phyloP scores from a whole-genome alignment of 2,888 invertebrate species.

The Nezara viridula region DNA sequence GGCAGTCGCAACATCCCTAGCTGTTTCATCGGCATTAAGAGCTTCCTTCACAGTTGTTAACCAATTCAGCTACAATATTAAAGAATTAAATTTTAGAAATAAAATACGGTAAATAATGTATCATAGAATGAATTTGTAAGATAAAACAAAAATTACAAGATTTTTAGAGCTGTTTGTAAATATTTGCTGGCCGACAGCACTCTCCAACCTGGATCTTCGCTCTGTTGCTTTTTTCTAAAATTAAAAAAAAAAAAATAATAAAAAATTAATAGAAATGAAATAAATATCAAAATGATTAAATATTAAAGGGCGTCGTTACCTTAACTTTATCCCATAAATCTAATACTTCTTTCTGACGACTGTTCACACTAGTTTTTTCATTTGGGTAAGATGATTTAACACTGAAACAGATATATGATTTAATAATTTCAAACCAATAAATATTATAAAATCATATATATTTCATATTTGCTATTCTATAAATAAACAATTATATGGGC shows the following conservation, averaged over 20 bases:
- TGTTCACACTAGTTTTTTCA: constrained; percentile 88
- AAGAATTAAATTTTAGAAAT: constrained; percentile 29
- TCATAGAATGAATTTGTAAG: constrained; percentile 2
- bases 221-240: constrained; percentile 84
- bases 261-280: neutral
- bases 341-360: constrained; percentile 86
- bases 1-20: constrained; percentile 92
- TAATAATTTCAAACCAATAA: neutral
- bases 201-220: constrained; percentile 87
- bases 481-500: too few relatives aligned
- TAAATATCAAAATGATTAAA: neutral
- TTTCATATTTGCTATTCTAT: neutral
- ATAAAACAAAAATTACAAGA: constrained; percentile 68
- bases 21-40: constrained; percentile 82
- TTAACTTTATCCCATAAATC: constrained; percentile 89
- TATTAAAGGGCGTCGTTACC: constrained; percentile 66
- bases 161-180: constrained; percentile 88
- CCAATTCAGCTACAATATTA: constrained; percentile 79
- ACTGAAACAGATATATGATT: constrained; percentile 69
- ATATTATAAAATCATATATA: neutral
- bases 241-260: neutral
- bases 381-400: constrained; percentile 94
- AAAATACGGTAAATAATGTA: neutral
- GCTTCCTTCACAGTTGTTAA: constrained; percentile 84
- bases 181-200: constrained; percentile 95